These are phyloP conservation scores for Cettia cetti DNA, from an alignment of 2,113 vertebrate species.

Conservation along the genomic window DNA sequence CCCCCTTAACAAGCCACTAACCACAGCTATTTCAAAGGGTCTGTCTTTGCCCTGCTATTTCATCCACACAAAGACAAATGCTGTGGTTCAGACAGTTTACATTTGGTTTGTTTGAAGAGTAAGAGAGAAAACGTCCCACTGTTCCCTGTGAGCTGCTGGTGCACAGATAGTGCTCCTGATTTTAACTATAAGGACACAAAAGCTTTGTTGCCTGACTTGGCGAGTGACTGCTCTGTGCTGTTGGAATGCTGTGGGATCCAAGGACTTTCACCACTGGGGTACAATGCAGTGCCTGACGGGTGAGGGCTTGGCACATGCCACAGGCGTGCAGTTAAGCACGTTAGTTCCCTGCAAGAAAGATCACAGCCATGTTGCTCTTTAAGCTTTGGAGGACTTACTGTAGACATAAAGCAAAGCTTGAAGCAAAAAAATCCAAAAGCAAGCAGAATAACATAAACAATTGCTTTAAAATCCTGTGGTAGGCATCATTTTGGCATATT, in stretches of 20 bases:
- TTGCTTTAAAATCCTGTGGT: constrained; percentile 24
- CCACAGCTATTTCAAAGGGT: constrained; percentile 79
- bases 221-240: fast-evolving
- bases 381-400: not conserved
- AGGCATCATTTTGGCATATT: constrained; percentile 35
- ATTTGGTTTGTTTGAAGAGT: constrained; percentile 61
- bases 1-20: constrained; percentile 73
- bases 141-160: constrained; percentile 22
- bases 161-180: constrained; percentile 5
- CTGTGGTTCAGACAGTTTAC: constrained; percentile 78
- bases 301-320: not conserved
- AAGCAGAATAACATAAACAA: constrained; percentile 5
- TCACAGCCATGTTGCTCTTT: not conserved
- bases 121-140: constrained; percentile 27
- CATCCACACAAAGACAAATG: constrained; percentile 63
- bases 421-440: not conserved
- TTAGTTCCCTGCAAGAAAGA: not conserved
- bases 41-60: constrained; percentile 71
- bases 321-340: not conserved
- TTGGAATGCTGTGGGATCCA: fast-evolving
- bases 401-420: not conserved
- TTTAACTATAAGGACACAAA: constrained; percentile 8
- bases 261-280: not conserved
- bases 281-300: not conserved
- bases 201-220: not conserved